Conservation (phyloP, 2,797 vertebrate genomes). For the Chrysocyon brachyurus region DNA sequence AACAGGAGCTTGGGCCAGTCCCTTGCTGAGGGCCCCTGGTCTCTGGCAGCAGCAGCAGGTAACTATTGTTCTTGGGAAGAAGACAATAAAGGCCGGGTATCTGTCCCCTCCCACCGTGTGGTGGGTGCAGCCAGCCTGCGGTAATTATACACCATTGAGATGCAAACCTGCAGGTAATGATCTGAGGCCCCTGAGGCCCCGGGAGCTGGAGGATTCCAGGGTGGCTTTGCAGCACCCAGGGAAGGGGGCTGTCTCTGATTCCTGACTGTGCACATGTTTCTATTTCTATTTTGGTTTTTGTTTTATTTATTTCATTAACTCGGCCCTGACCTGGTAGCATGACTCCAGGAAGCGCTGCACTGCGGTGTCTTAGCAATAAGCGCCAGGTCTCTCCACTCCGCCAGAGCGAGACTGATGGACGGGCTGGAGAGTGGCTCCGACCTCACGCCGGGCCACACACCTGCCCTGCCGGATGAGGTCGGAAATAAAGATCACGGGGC, state of each 20-base stretch:
- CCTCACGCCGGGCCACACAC: fast-evolving
- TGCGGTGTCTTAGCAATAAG: neutral
- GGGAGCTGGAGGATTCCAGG: neutral
- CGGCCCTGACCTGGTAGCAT: neutral
- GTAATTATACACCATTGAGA: fast-evolving
- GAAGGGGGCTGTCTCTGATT: fast-evolving
- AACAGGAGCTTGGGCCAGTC: neutral
- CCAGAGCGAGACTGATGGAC: fast-evolving
- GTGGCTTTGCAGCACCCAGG: neutral
- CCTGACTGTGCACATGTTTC: neutral
- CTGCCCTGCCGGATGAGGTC: fast-evolving
- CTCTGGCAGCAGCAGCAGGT: neutral
- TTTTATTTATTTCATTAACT: neutral
- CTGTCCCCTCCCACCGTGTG: neutral
- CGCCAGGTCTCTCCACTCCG: neutral
- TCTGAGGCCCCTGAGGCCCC: fast-evolving
- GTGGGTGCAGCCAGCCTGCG: neutral
- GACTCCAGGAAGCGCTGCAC: fast-evolving
- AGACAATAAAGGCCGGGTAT: no score
- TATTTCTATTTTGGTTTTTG: neutral
- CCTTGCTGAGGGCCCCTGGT: neutral
- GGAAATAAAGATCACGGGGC: neutral
- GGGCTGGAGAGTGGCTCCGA: fast-evolving
- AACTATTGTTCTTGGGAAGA: neutral
- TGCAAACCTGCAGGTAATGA: neutral